Conservation (phyloP, 1,140 invertebrate species). For the Teleopsis dalmanni region DNA sequence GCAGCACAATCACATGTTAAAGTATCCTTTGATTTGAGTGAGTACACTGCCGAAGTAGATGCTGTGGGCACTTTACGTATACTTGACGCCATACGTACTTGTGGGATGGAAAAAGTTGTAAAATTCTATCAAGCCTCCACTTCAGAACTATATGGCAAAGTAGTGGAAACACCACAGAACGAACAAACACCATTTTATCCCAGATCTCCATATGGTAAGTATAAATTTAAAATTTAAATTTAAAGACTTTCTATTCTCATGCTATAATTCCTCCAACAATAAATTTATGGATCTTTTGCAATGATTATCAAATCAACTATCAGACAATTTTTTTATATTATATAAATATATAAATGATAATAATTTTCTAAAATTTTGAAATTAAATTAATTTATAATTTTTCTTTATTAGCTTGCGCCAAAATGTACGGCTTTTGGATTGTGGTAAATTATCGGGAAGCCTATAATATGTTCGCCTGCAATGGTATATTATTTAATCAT, state of each 20-base stretch:
- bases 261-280: no score
- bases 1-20: conserved; percentile 99
- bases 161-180: conserved; percentile 90
- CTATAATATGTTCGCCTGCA: conserved; percentile 96
- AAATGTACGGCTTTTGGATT: conserved; percentile 98
- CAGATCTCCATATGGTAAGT: conserved; percentile 94
- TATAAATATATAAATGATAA: no score
- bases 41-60: conserved; percentile 99
- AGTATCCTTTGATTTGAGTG: conserved; percentile 93
- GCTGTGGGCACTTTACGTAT: conserved; percentile 93
- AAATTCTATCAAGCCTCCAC: conserved; percentile 98
- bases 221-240: no score
- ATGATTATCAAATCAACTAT: no score
- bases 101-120: conserved; percentile 74
- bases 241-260: no score
- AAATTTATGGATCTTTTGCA: no score
- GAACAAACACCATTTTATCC: conserved; percentile 99
- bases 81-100: conserved; percentile 92
- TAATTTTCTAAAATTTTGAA: neutral
- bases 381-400: neutral
- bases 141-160: conserved; percentile 97
- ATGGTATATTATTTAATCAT: conserved; percentile 99
- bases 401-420: conserved; percentile 76
- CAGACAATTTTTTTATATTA: no score
- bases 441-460: conserved; percentile 97